Evolutionary conservation across 2,888 invertebrate species (phyloP), one percentile per base, ranked within the genome.

Genomic region (Xylota sylvarum): DNA sequence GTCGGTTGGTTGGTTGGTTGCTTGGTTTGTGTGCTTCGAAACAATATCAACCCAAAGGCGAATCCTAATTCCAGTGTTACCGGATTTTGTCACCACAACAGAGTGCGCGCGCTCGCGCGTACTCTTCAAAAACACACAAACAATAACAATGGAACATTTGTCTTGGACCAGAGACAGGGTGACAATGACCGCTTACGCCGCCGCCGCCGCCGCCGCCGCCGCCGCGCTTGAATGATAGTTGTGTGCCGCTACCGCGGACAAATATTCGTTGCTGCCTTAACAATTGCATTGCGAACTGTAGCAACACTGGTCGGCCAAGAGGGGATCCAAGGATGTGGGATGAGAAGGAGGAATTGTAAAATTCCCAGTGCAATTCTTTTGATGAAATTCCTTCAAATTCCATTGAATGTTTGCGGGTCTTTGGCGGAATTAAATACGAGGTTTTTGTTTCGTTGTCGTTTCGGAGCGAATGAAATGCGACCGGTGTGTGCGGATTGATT

Each of bases 301-400:
- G 48, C 70, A 76, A 81, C 52, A 69, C 32, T 17, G 50, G 19
- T 10, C 10, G 19, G 9, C 5, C 12, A 1, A 23, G 19, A 23
- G 43, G 30, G 43, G 30, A 46, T 27, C 52, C 74, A 80, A 23
- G 76, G 65, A 72, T 72, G 85, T 67, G 32, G 58, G 43, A 52
- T 70, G 74, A 55, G n/a, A 78, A 64, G 56, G 82, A 86, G 88
- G 87, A 89, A 89, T 89, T 84, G 84, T 83, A 81, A 90, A 89
- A 90, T 90, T 89, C 90, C 88, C 89, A 89, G 89, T 89, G 89
- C 88, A 89, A 89, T 90, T 90, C 90, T 90, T 90, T 90, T 90
- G 90, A 90, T 90, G 90, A 90, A 90, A 90, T 89, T 89, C 88
- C 88, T 88, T 88, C 88, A 88, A 88, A 89, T 89, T 88, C 89